These are phyloP conservation scores for Pelmatolapia mariae DNA, from an alignment of 2,113 vertebrate species.

Conservation along the genomic window DNA sequence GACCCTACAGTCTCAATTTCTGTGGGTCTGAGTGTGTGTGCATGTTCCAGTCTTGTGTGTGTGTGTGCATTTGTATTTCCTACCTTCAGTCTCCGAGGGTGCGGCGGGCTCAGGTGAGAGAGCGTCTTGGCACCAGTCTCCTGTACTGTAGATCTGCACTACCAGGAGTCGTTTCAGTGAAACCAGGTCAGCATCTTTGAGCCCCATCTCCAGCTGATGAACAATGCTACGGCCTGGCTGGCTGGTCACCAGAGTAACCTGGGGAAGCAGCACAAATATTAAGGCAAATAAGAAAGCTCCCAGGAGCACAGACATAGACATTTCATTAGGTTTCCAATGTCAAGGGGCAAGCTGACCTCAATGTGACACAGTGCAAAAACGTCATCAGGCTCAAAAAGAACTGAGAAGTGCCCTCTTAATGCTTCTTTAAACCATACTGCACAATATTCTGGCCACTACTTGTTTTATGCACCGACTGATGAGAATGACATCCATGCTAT, in stretches of 20 bases:
- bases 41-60: background rate
- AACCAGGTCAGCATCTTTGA: slow-evolving; percentile 76
- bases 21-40: background rate
- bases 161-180: slow-evolving; percentile 79
- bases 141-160: slow-evolving; percentile 67
- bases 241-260: slow-evolving; percentile 87
- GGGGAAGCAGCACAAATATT: background rate
- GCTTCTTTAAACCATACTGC: background rate
- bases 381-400: background rate
- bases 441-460: background rate
- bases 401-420: background rate
- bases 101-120: slow-evolving; percentile 22
- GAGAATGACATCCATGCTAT: background rate
- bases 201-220: slow-evolving; percentile 73
- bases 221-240: slow-evolving; percentile 72
- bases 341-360: background rate
- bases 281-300: background rate
- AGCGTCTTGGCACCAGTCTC: slow-evolving; percentile 34
- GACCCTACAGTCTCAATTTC: background rate
- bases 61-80: background rate
- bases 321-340: background rate
- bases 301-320: background rate
- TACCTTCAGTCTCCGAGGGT: slow-evolving; percentile 49
- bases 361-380: rapidly evolving
- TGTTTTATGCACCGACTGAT: background rate